phyloP scores from a whole-genome alignment of 1,140 invertebrate genomes.

The Brachionus rubens region DNA sequence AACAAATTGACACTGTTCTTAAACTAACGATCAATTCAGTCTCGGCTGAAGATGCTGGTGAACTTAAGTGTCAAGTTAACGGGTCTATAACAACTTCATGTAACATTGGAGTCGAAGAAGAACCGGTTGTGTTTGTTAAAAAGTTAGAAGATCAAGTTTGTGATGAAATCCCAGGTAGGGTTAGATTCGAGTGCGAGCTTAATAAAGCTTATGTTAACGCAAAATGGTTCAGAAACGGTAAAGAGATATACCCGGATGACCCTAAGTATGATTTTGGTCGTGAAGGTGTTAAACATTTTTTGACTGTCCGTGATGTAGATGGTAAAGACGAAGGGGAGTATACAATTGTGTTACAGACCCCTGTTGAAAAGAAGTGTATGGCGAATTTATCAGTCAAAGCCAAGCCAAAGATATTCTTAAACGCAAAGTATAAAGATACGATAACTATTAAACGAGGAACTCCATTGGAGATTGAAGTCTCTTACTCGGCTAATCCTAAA shows the following conservation, averaged over 20 bases:
- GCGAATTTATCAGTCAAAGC: conserved; percentile 25
- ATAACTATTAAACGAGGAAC: conserved; percentile 18
- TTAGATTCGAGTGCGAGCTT: conserved; percentile 28
- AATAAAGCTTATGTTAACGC: conserved; percentile 22
- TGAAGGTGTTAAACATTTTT: not conserved
- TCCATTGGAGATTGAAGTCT: conserved; percentile 2
- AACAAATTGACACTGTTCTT: conserved; percentile 32
- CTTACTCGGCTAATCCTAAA: conserved; percentile 50
- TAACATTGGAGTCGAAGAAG: conserved; percentile 35
- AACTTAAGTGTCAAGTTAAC: conserved; percentile 36
- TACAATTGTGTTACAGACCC: conserved; percentile 9
- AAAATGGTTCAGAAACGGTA: conserved; percentile 41
- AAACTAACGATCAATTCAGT: conserved; percentile 6
- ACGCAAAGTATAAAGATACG: conserved; percentile 5
- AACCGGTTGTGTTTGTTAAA: conserved; percentile 36
- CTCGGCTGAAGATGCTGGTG: conserved; percentile 27
- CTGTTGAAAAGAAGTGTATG: conserved; percentile 1
- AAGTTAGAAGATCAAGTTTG: conserved; percentile 1
- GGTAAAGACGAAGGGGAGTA: conserved; percentile 1
- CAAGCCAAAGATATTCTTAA: conserved; percentile 20
- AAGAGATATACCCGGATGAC: conserved; percentile 21
- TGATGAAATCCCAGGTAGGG: conserved; percentile 15
- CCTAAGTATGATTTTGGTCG: conserved; percentile 29
- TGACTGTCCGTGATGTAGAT: conserved; percentile 1
- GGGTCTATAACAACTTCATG: not conserved